A percentile compares a stretch with the other conserved stretches of the same genome.
Evolutionary conservation across 2,113 vertebrate species (phyloP).

Genomic region (Mus pahari): DNA sequence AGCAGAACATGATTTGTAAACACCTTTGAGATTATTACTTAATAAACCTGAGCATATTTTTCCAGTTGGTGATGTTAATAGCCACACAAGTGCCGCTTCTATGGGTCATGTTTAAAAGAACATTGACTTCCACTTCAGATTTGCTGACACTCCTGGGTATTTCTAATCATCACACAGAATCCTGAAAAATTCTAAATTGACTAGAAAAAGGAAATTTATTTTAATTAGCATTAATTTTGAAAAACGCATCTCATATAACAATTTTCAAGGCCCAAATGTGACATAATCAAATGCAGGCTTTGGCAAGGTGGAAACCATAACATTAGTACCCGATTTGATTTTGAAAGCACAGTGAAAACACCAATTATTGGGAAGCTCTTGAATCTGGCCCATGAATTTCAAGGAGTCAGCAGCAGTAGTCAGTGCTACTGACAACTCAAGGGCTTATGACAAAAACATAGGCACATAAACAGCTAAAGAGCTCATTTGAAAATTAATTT

Average conservation of each 20-base stretch:
- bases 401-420: not conserved
- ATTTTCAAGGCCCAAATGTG: not conserved
- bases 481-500: conserved; percentile 62
- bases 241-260: conserved; percentile 25
- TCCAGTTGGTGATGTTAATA: conserved; percentile 56
- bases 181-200: conserved; percentile 57
- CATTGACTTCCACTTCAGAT: conserved; percentile 15
- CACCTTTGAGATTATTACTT: conserved; percentile 41
- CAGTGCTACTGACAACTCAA: not conserved
- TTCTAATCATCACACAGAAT: conserved; percentile 58
- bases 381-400: not conserved
- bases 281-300: not conserved
- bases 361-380: not conserved
- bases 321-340: not conserved
- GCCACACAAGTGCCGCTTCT: not conserved
- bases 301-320: not conserved
- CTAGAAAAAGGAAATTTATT: conserved; percentile 73
- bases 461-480: conserved; percentile 27
- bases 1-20: conserved; percentile 67
- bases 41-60: conserved; percentile 71
- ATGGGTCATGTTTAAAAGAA: conserved; percentile 42
- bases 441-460: not conserved
- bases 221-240: conserved; percentile 74
- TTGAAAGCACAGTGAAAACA: not conserved
- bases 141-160: conserved; percentile 54